These are phyloP conservation scores for Felis chaus DNA, from an alignment of 2,113 vertebrate genomes.

Conservation along the genomic window DNA sequence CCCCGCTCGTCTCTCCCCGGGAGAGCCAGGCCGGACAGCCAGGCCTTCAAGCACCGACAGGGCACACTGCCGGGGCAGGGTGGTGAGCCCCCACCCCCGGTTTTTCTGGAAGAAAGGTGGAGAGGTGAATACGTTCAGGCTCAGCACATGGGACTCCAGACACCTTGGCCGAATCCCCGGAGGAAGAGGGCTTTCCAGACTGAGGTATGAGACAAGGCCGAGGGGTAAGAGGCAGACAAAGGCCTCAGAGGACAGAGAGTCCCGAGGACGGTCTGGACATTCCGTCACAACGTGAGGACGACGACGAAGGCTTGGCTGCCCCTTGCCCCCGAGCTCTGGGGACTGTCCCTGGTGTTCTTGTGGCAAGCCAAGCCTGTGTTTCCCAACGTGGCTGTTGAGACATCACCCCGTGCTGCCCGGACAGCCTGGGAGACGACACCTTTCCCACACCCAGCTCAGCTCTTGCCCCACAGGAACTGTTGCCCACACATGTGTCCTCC, in stretches of 20 bases:
- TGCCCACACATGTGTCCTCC: rapidly evolving
- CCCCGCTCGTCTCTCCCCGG: background rate
- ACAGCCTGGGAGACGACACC: background rate
- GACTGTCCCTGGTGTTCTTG: background rate
- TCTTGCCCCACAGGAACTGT: background rate
- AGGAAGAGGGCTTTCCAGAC: background rate
- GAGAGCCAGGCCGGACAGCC: rapidly evolving
- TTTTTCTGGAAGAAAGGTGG: background rate
- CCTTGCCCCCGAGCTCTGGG: background rate
- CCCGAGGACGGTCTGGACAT: rapidly evolving
- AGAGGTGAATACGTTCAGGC: background rate
- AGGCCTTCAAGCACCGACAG: rapidly evolving
- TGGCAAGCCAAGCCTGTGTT: background rate
- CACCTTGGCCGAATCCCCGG: rapidly evolving
- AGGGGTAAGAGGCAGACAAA: background rate
- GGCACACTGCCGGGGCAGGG: rapidly evolving
- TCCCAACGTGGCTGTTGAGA: background rate
- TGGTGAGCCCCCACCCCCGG: rapidly evolving
- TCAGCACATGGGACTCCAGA: background rate
- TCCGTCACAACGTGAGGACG: background rate
- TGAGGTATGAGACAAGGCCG: background rate
- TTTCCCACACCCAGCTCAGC: background rate
- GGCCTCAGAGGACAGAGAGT: background rate
- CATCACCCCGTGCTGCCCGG: background rate
- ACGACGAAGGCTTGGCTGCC: background rate